Base-by-base conservation (phyloP, 2,113 vertebrate species). In the Opisthocomus hoazin region DNA sequence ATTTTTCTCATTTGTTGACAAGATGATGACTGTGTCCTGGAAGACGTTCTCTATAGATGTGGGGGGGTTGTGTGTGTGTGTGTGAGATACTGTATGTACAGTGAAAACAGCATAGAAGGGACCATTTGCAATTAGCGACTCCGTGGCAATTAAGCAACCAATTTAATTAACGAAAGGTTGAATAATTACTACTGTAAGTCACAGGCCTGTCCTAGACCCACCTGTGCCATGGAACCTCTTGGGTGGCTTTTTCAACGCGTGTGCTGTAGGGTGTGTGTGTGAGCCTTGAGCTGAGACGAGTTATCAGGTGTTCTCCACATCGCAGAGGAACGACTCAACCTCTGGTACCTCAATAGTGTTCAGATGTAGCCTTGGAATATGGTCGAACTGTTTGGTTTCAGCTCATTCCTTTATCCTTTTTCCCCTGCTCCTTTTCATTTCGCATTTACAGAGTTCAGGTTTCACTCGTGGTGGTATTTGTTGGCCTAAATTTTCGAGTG, bases 341-440 rank as follows among this genome's bases (percentile, higher is more conserved):
- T 27, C 88, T 71, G 87, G 94, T 94, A 94, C 96, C 97, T 96
- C 93, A 93, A 3, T 11, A 36, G 19, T 71, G 79, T 50, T 68
- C 88, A 84, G 22, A 82, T 82, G 89, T 86, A 92, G 84, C 94
- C 57, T 6, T 91, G 86, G 39, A 71, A 79, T 29, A 1, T 0
- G 48, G n/a, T 39, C 76, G 43, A 65, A 16, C 61, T 54, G 11
- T 46, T 74, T 30, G 43, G 30, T 79, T 68, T 29, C 21, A 84
- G 26, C 53, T 32, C 11, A 2, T 69, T 71, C 83, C 61, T 93
- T 85, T 32, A 12, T 16, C 73, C 39, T 23, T 57, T 41, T 22
- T 1, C 3, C 48, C 6, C 11, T 1, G 0, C 48, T 90, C 57
- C 69, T 71, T 39, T 41, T 48, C 34, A 2, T 21, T 43, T 66